phyloP scores from a whole-genome alignment of 2,113 vertebrate genomes.

The Neotoma lepida region DNA sequence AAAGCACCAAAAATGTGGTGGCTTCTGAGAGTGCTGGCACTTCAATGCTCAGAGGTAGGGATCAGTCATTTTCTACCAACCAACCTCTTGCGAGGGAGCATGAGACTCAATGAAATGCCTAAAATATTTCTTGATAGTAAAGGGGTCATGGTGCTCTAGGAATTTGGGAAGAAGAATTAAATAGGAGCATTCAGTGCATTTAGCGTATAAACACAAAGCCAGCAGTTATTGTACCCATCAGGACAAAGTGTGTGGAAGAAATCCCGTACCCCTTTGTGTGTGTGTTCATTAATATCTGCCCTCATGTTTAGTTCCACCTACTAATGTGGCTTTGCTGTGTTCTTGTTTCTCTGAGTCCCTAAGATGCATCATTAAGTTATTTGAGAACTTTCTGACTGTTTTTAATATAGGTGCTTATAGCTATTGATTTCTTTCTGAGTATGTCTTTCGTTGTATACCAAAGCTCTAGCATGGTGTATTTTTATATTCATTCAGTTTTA shows the following conservation, averaged over 20 bases:
- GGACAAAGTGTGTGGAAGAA: background rate
- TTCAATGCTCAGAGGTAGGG: slow-evolving; percentile 91
- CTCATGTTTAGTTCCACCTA: too few relatives aligned
- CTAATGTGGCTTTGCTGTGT: too few relatives aligned
- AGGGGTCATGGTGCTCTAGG: slow-evolving; percentile 87
- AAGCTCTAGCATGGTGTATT: background rate
- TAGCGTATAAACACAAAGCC: background rate
- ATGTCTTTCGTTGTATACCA: background rate
- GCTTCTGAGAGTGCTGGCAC: slow-evolving; percentile 91
- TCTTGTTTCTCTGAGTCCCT: background rate
- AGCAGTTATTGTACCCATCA: background rate
- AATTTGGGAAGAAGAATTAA: slow-evolving; percentile 86
- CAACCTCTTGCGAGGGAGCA: slow-evolving; percentile 89
- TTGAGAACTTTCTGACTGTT: background rate
- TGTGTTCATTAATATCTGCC: too few relatives aligned
- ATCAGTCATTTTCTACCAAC: slow-evolving; percentile 90
- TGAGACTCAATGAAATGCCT: slow-evolving; percentile 91
- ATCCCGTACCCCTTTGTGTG: too few relatives aligned
- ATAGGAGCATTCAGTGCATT: fast-evolving
- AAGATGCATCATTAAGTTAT: background rate
- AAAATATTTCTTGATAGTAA: slow-evolving; percentile 88
- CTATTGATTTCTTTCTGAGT: background rate
- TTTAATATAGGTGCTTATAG: background rate
- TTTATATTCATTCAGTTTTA: background rate
- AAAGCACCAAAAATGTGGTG: slow-evolving; percentile 89